Percentiles rank a stretch among this genome's conserved stretches.
These are phyloP conservation scores for Ditula angustiorana DNA, from an alignment of 2,888 invertebrate species.

Conservation along the genomic window DNA sequence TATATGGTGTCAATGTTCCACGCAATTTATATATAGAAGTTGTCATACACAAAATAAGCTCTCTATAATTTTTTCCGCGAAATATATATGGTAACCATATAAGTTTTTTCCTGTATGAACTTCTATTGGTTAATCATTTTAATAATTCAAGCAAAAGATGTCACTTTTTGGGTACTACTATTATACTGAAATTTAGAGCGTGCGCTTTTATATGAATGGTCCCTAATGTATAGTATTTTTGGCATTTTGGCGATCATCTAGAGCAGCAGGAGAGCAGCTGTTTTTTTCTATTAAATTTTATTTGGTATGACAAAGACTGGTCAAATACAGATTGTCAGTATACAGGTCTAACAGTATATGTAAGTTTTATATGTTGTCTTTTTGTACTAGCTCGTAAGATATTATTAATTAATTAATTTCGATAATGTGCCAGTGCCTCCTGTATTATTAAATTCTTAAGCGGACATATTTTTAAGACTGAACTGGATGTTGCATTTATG, in stretches of 20 bases:
- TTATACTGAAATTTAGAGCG: background rate
- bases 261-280: background rate
- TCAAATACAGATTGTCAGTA: constrained; percentile 23
- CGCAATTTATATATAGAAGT: no score
- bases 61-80: no score
- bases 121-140: background rate
- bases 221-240: background rate
- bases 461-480: constrained; percentile 81
- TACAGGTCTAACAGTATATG: constrained; percentile 33
- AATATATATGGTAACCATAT: no score
- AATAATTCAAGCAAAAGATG: background rate
- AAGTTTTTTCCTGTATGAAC: background rate
- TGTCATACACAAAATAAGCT: no score
- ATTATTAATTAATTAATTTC: constrained; percentile 35
- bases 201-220: background rate
- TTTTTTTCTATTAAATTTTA: background rate
- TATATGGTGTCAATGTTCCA: constrained; percentile 1
- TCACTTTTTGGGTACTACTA: background rate
- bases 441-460: constrained; percentile 68
- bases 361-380: constrained; percentile 32
- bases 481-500: constrained; percentile 77
- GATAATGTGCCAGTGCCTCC: constrained; percentile 80
- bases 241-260: background rate
- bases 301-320: constrained; percentile 6
- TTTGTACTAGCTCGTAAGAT: constrained; percentile 32